Conservation (phyloP, 2,113 vertebrate species). For the Campylomormyrus tamandua region DNA sequence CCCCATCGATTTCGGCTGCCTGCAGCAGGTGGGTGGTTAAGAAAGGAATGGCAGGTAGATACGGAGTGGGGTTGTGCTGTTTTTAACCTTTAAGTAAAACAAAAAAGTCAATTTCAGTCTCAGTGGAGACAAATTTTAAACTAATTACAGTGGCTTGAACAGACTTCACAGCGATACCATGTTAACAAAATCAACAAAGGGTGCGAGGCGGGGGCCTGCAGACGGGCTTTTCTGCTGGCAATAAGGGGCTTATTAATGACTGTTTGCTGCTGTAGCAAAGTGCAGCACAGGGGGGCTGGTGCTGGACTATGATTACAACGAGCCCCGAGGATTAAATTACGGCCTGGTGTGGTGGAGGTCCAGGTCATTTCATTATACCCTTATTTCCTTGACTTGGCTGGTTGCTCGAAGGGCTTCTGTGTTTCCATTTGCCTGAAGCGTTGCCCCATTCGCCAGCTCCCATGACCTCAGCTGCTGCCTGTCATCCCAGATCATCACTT, state of each 20-base stretch:
- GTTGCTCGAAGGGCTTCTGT: background rate
- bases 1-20: background rate
- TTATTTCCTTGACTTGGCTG: background rate
- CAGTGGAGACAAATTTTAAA: background rate
- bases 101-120: background rate
- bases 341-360: background rate
- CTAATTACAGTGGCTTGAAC: background rate
- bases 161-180: background rate
- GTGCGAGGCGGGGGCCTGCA: background rate
- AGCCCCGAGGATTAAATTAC: conserved; percentile 7
- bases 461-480: background rate
- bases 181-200: conserved; percentile 7
- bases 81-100: background rate
- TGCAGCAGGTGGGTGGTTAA: background rate
- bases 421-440: background rate
- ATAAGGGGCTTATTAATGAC: conserved; percentile 3
- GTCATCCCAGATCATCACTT: background rate
- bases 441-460: background rate
- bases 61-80: background rate
- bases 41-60: background rate
- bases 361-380: background rate
- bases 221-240: background rate
- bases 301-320: background rate
- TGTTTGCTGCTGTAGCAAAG: background rate
- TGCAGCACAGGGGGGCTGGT: background rate